Conservation (phyloP, 2,888 invertebrate genomes). For the Limulus polyphemus region DNA sequence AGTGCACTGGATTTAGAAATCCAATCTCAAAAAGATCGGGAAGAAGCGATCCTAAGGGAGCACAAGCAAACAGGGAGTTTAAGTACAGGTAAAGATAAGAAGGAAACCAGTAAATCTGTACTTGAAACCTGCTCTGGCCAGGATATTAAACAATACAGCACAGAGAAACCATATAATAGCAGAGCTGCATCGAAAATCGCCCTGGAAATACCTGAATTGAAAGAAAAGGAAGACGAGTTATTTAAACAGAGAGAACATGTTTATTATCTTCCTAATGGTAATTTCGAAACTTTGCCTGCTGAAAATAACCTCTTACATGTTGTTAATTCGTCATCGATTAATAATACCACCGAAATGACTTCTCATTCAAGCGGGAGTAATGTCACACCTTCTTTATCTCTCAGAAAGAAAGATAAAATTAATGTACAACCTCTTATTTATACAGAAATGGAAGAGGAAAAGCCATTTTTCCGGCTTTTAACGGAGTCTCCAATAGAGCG, state of each 20-base stretch:
- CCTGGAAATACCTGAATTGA: slow-evolving; percentile 40
- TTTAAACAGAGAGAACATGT: slow-evolving; percentile 30
- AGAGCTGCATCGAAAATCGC: slow-evolving; percentile 34
- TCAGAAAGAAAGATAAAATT: slow-evolving; percentile 6
- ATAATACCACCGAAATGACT: too few species aligned
- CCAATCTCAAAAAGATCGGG: too few species aligned
- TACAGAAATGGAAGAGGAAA: slow-evolving; percentile 9
- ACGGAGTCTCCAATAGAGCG: slow-evolving; percentile 43
- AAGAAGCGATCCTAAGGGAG: too few species aligned
- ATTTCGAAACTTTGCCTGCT: background rate
- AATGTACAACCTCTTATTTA: slow-evolving; percentile 1
- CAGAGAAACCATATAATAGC: too few species aligned
- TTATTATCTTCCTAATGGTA: too few species aligned
- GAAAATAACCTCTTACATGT: background rate
- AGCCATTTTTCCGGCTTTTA: slow-evolving; percentile 4
- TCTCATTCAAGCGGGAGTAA: background rate
- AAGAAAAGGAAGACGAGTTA: slow-evolving; percentile 42
- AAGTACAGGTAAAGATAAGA: too few species aligned
- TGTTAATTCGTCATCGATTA: too few species aligned
- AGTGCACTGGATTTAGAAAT: too few species aligned
- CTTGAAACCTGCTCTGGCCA: too few species aligned
- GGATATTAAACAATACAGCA: too few species aligned
- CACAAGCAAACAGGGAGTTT: too few species aligned
- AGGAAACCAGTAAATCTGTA: too few species aligned
- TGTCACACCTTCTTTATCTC: background rate